These are phyloP conservation scores for Aporophyla lueneburgensis DNA, from an alignment of 2,888 invertebrate species.

Conservation along the genomic window DNA sequence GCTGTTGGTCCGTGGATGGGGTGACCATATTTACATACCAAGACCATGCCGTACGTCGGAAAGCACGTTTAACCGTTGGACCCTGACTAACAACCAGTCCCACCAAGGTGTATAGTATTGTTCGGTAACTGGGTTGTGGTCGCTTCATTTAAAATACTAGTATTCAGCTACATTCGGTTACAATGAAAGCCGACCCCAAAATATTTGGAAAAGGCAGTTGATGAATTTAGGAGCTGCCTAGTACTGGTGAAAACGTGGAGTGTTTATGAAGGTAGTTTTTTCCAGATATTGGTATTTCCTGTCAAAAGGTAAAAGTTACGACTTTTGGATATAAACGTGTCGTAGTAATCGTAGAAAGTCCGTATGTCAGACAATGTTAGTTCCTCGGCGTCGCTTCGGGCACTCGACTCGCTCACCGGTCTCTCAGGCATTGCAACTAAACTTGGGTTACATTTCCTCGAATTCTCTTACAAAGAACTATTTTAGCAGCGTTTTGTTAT, in stretches of 20 bases:
- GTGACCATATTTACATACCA: no score
- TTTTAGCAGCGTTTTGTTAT: background rate
- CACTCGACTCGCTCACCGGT: constrained; percentile 21
- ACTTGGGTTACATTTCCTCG: constrained; percentile 24
- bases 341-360: background rate
- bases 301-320: constrained; percentile 1
- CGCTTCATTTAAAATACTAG: no score
- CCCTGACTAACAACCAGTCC: no score
- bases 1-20: no score
- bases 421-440: constrained; percentile 48
- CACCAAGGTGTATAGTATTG: no score
- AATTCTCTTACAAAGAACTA: constrained; percentile 19
- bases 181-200: no score
- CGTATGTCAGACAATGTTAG: constrained; percentile 8
- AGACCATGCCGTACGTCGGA: no score
- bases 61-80: no score
- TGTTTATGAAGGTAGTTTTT: background rate
- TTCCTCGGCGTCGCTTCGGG: constrained; percentile 14
- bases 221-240: background rate
- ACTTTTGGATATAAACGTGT: background rate
- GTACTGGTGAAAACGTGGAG: background rate
- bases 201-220: no score
- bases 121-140: no score
- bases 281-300: background rate
- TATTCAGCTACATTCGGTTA: no score